A percentile compares a stretch with the other conserved stretches of the same genome.
phyloP scores from a whole-genome alignment of 2,113 vertebrate genomes.

The Seriola dumerili region DNA sequence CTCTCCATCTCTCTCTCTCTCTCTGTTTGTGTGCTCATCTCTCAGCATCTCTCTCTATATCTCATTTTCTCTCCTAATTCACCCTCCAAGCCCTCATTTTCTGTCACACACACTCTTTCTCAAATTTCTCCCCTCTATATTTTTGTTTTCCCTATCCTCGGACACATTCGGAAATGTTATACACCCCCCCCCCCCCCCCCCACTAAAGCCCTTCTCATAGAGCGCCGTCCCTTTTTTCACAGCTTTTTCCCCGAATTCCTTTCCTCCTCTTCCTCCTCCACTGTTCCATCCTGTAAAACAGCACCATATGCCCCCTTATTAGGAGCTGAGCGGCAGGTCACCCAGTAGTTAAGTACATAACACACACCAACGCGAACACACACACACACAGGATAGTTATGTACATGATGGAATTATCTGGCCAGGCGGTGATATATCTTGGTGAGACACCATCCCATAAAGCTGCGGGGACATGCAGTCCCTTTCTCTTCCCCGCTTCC shows the following conservation, averaged over 20 bases:
- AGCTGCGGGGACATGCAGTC: slow-evolving; percentile 75
- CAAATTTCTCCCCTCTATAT: slow-evolving; percentile 43
- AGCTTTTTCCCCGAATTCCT: slow-evolving; percentile 21
- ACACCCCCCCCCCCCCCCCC: neutral
- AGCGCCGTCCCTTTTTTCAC: slow-evolving; percentile 17
- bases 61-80: slow-evolving; percentile 76
- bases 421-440: slow-evolving; percentile 73
- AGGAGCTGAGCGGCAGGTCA: slow-evolving; percentile 74
- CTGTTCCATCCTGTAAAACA: slow-evolving; percentile 63
- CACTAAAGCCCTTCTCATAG: slow-evolving; percentile 40
- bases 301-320: slow-evolving; percentile 74
- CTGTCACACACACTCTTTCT: slow-evolving; percentile 62
- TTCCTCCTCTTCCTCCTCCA: slow-evolving; percentile 8
- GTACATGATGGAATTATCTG: slow-evolving; percentile 79
- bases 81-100: slow-evolving; percentile 67
- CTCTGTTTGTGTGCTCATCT: slow-evolving; percentile 70
- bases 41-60: slow-evolving; percentile 64
- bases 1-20: slow-evolving; percentile 46
- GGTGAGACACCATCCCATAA: slow-evolving; percentile 72
- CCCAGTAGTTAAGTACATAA: slow-evolving; percentile 66
- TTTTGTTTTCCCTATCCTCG: slow-evolving; percentile 41
- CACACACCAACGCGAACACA: slow-evolving; percentile 42
- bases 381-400: slow-evolving; percentile 61
- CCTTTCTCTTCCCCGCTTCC: slow-evolving; percentile 51
- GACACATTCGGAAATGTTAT: slow-evolving; percentile 8